Base-by-base conservation (phyloP, 2,888 invertebrate species). In the Drosophila merina region DNA sequence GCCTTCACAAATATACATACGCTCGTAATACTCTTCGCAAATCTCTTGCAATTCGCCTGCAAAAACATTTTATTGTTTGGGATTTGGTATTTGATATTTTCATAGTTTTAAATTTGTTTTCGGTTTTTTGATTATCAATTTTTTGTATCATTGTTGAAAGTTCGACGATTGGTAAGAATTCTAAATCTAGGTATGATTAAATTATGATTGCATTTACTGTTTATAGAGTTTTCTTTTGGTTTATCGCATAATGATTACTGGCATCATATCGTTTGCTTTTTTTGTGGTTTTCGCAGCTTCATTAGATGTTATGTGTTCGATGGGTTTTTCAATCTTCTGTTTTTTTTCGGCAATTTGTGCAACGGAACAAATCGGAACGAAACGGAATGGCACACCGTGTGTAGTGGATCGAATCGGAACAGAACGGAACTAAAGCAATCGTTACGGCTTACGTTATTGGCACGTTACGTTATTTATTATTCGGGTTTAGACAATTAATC, bases 1-100 rank as follows among this genome's bases (percentile, higher is more conserved):
- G 94, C 97, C 96, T 95, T 99, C 99, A 95, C 98, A 97, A 94
- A 96, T 94, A 95, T 96, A 96, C 95, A 98, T 96, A 95, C 97
- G 97, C 93, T 97, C 96, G 96, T 96, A 96, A 95, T 98, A 97
- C 94, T 97, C 96, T 95, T 97, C 95, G 94, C 96, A 95, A 94
- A 98, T 96, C 95, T 95, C 95, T 95, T 96, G 96, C 94, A 98
- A 96, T 93, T 95, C 91, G 90, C 90, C 92, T 92, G 92, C 75
- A 91, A 85, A 81, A 86, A 82, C 33, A 72, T 72, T 73, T 56
- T 50, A 47, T 45, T 62, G 52, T 56, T 70, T 70, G 31, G 50
- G 42, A 42, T 58, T 52, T 64, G 48, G 38, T 57, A 54, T 66
- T 64, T 57, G 36, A 51, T 62, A 57, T 56, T 42, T 63, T 12